These are phyloP conservation scores for Trachelus troglodyta DNA, from an alignment of 2,888 invertebrate genomes.

Conservation along the genomic window DNA sequence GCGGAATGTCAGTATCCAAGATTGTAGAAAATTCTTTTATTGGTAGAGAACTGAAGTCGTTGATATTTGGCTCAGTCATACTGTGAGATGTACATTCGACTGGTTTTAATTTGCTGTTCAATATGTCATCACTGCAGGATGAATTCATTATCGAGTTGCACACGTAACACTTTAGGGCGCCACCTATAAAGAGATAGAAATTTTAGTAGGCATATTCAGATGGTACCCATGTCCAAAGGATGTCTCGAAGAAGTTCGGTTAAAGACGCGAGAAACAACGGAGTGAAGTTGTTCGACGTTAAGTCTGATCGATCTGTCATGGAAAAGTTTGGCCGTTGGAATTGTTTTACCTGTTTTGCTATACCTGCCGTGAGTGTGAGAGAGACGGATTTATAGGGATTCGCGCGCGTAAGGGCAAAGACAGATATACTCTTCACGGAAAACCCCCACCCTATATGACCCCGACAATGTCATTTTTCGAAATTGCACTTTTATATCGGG, in stretches of 20 bases:
- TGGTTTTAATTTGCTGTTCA: conserved; percentile 21
- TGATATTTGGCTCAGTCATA: conserved; percentile 15
- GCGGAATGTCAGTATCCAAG: conserved; percentile 43
- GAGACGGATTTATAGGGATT: no score
- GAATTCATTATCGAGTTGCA: conserved; percentile 43
- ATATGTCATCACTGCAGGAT: conserved; percentile 32
- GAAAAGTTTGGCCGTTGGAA: background rate
- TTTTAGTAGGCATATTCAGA: background rate
- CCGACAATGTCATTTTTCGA: no score
- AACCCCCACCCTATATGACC: no score
- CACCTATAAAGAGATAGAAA: conserved; percentile 34
- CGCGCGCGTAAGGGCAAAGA: no score
- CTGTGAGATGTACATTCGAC: conserved; percentile 38
- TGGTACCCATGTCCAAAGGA: background rate
- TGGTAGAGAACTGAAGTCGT: background rate
- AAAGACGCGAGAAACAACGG: background rate
- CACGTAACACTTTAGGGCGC: conserved; percentile 51
- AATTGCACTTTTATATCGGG: no score
- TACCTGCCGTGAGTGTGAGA: no score
- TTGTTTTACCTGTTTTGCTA: no score
- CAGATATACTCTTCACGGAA: no score
- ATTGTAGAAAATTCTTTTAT: conserved; percentile 32
- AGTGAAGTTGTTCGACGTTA: background rate
- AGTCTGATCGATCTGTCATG: background rate
- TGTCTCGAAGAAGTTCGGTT: background rate